Base-by-base conservation (phyloP, 1,140 invertebrate genomes). In the Panagrolaimus sp. region DNA sequence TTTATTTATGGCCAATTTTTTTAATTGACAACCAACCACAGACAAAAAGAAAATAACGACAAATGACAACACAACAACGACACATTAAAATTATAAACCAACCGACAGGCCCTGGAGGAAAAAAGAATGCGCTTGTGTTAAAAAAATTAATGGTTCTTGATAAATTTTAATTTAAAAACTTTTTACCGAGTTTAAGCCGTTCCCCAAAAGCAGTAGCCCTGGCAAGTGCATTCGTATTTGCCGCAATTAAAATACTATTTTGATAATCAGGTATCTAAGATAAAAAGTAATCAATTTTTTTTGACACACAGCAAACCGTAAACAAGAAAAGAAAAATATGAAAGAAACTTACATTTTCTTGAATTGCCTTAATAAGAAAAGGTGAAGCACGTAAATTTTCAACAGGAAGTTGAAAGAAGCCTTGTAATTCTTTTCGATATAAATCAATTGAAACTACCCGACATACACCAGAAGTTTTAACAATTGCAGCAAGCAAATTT, bases 341-440 rank as follows among this genome's bases (percentile, higher is more conserved):
- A 27, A 20, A 16, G 9, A 48, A 4, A 11, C 11, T 57, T 57
- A 57, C 51, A 20, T 27, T 20, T 20, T 57, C 51, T 25, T 25
- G 20, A 57, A 57, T 57, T 14, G 51, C 51, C 11, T 16, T 14
- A 57, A 57, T 57, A 11, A 57, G 27, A 57, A 57, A 57, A 11
- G 51, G 51, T 27, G 51, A 57, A 11, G 51, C 51, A 5, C 51
- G 51, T 27, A 57, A 57, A 57, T 57, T 57, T 20, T 57, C 51
- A 23, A 57, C 51, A 1, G 51, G 51, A n/a, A 57, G 20, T 57
- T 57, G 20, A 27, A 57, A 57, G 27, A 57, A 57, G 51, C 51
- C 51, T 57, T 57, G 51, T 16, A 57, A 57, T 27, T 57, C 51
- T 57, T 57, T 57, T 57, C 51, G 51, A 57, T 57, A 57, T 27